Conservation (phyloP, 2,888 invertebrate genomes). For the Lithosia quadra region DNA sequence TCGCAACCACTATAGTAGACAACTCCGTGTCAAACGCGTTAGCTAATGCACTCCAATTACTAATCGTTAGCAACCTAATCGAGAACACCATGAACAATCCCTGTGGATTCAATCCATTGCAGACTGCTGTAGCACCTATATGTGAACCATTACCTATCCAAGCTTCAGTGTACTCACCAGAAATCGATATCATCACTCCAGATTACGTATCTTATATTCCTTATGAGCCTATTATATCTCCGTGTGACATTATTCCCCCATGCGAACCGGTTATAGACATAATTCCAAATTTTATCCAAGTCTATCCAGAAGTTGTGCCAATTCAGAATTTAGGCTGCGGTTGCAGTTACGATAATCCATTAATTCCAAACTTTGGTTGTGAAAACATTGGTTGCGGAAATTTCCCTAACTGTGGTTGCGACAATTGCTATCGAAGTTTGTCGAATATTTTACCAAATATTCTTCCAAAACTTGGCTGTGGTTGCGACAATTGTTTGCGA, state of each 20-base stretch:
- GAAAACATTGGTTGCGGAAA: conserved; percentile 8
- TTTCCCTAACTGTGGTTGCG: conserved; percentile 21
- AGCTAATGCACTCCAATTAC: conserved; percentile 70
- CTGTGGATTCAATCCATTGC: conserved; percentile 4
- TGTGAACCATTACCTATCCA: conserved; percentile 15
- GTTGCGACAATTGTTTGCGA: conserved; percentile 2
- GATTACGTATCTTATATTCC: conserved; percentile 19
- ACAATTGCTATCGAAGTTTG: conserved; percentile 23
- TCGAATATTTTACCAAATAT: conserved; percentile 8
- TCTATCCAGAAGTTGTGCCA: conserved; percentile 34
- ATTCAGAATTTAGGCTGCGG: conserved; percentile 16
- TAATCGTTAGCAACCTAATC: conserved; percentile 70
- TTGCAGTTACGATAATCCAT: conserved; percentile 17
- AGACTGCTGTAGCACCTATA: not conserved
- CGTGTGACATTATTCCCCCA: conserved; percentile 28
- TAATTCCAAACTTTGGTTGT: conserved; percentile 15
- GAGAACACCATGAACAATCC: conserved; percentile 48
- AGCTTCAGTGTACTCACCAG: conserved; percentile 27
- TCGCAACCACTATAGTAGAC: conserved; percentile 65
- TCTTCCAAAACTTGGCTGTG: conserved; percentile 17
- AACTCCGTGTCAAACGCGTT: conserved; percentile 68
- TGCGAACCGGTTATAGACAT: conserved; percentile 34
- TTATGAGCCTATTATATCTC: conserved; percentile 21
- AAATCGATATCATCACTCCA: conserved; percentile 29
- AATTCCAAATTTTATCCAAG: conserved; percentile 33